Base-by-base conservation (phyloP, 2,797 vertebrate genomes). In the Sebastiscus albofasciatus region DNA sequence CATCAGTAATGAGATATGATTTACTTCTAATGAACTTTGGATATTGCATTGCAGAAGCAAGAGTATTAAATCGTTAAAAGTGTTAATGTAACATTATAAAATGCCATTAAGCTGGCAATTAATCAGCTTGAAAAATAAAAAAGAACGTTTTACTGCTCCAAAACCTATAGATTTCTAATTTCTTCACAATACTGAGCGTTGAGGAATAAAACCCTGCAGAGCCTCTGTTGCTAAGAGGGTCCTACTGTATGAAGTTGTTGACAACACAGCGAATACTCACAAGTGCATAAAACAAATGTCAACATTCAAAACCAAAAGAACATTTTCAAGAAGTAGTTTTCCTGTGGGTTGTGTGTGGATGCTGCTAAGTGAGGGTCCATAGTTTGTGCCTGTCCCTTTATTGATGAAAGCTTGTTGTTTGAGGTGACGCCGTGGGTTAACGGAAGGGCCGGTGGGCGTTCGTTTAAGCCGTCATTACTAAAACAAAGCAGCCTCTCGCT, bases 381-480 rank as follows among this genome's bases (percentile, higher is more conserved):
- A 58, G 58, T 88, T 87, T 84, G 86, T 84, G 79, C 87, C 56
- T 65, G n/a, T 75, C 69, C 79, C 77, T 83, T 76, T 84, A 92
- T 91, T 80, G 93, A 95, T 80, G 89, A 60, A 78, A 55, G 86
- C 85, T 77, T 83, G 83, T 85, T 94, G 90, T 92, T 92, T 90
- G 90, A 91, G 87, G 90, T 87, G 93, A 86, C 12, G 89, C 74
- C 49, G 76, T 54, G 80, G 88, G 85, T 90, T 88, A 83, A 88
- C 77, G 61, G 85, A 86, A 67, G 79, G 73, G 83, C 69, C 74
- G 24, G 14, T 69, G 77, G 80, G 78, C 34, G 70, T 87, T 78
- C 66, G 72, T 94, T 94, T 96, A 95, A 94, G 95, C 93, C 91
- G 20, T 95, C 94, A 96, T 96, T 96, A 95, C 93, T 93, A 91